phyloP scores from a whole-genome alignment of 2,797 vertebrate species.

The Chelon labrosus region DNA sequence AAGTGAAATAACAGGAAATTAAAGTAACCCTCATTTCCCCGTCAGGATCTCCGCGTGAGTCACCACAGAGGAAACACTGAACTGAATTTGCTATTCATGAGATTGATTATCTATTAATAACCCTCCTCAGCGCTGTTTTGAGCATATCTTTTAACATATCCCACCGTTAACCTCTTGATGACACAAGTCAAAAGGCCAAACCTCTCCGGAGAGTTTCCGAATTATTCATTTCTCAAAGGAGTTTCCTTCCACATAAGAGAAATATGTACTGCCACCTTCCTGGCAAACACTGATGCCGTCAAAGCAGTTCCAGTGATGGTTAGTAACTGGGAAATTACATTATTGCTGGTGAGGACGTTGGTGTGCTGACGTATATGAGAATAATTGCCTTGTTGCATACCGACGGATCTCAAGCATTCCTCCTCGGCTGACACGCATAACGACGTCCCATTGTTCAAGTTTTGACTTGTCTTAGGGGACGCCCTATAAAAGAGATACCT shows the following conservation, averaged over 20 bases:
- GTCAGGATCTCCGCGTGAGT: constrained; percentile 20
- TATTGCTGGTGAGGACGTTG: constrained; percentile 52
- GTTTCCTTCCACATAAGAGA: constrained; percentile 18
- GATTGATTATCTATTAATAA: constrained; percentile 40
- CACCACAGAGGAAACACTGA: constrained; percentile 33
- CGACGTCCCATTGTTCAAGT: constrained; percentile 80
- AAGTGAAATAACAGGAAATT: constrained; percentile 53
- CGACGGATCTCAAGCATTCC: constrained; percentile 75
- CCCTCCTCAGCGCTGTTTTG: constrained; percentile 4
- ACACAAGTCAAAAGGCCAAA: constrained; percentile 59
- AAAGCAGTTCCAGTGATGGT: constrained; percentile 53
- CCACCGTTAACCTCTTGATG: constrained; percentile 26
- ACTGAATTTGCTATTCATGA: constrained; percentile 37
- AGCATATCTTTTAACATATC: constrained; percentile 31
- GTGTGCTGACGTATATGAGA: constrained; percentile 74
- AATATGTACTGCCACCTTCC: constrained; percentile 33
- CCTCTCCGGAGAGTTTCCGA: constrained; percentile 10
- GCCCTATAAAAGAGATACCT: constrained; percentile 69
- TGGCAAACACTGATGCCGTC: constrained; percentile 51
- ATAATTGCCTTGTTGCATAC: constrained; percentile 80
- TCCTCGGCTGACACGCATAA: constrained; percentile 76
- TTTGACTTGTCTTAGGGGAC: constrained; percentile 75
- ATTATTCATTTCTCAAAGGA: constrained; percentile 22
- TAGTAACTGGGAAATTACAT: constrained; percentile 70
- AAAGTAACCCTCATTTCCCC: constrained; percentile 31